These are phyloP conservation scores for Ethmia dodecea DNA, from an alignment of 2,888 invertebrate species.

Conservation along the genomic window DNA sequence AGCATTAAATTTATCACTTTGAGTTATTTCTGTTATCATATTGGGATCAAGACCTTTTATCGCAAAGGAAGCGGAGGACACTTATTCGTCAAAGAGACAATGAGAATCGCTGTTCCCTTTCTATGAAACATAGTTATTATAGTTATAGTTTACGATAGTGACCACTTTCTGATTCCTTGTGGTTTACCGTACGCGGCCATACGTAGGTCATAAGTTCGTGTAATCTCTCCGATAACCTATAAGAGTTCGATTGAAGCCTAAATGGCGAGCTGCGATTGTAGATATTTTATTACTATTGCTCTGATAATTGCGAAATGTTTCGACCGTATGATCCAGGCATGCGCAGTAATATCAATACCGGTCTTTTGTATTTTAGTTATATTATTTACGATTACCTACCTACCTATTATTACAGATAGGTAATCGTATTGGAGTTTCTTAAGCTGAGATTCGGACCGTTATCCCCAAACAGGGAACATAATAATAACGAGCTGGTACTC, in stretches of 20 bases:
- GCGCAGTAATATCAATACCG: no score
- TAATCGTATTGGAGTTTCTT: no score
- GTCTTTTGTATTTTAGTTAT: no score
- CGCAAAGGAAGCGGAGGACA: conserved; percentile 16
- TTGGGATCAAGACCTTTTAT: conserved; percentile 8
- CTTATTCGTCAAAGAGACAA: conserved; percentile 16
- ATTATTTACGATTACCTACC: no score
- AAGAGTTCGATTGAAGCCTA: conserved; percentile 30
- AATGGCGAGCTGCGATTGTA: conserved; percentile 32
- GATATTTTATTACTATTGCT: conserved; percentile 21
- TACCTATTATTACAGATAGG: no score
- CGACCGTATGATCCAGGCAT: conserved; percentile 17
- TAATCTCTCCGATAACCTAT: conserved; percentile 47
- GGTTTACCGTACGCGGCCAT: conserved; percentile 22
- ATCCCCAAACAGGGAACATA: no score
- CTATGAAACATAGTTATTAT: conserved; percentile 13
- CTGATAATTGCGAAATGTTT: conserved; percentile 9
- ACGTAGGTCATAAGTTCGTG: conserved; percentile 29
- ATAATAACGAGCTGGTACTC: conserved; percentile 30
- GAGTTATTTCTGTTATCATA: conserved; percentile 13
- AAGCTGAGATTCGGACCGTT: no score
- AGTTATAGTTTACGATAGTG: conserved; percentile 14
- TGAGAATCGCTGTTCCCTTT: conserved; percentile 15
- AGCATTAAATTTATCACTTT: no score
- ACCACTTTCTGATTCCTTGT: conserved; percentile 24